Evolutionary conservation across 92 coral and sea anemone genomes (phyloP).

Genomic region (Diadumene lineata): DNA sequence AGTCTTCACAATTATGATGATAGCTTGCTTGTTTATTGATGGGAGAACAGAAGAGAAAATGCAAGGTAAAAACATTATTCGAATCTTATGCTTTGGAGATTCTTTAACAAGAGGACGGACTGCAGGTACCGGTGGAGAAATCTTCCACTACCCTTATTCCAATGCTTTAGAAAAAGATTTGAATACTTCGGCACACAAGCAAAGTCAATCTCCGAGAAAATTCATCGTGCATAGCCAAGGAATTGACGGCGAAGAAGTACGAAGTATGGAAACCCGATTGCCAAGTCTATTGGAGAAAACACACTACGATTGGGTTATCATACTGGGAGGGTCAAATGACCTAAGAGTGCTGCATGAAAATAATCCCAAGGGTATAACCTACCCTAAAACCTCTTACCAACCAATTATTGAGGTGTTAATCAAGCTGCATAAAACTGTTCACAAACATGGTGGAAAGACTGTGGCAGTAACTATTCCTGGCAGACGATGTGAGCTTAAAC

Average conservation of each 20-base stretch:
- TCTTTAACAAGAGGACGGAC: constrained; percentile 24
- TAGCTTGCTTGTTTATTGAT: not conserved
- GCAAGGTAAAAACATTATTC: not conserved
- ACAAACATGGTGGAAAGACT: constrained; percentile 40
- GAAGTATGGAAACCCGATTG: constrained; percentile 6
- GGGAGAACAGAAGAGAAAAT: not conserved
- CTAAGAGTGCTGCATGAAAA: constrained; percentile 14
- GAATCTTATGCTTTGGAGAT: constrained; percentile 35
- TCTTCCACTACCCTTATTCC: constrained; percentile 24
- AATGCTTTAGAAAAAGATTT: constrained; percentile 1
- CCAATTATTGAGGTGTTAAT: constrained; percentile 42
- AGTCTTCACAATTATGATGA: not conserved
- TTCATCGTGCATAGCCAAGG: constrained; percentile 19
- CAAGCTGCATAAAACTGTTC: constrained; percentile 47
- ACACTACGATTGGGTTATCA: constrained; percentile 73
- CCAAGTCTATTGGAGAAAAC: not conserved
- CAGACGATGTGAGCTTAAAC: constrained; percentile 55
- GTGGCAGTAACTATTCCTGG: constrained; percentile 72
- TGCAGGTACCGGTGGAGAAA: not conserved
- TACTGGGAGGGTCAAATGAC: constrained; percentile 84
- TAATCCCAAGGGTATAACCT: not conserved
- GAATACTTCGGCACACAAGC: not conserved
- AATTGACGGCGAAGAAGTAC: constrained; percentile 23
- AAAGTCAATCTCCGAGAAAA: not conserved
- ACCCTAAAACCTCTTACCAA: not conserved